Conservation (phyloP, 2,888 invertebrate genomes). For the Sturmia bella region DNA sequence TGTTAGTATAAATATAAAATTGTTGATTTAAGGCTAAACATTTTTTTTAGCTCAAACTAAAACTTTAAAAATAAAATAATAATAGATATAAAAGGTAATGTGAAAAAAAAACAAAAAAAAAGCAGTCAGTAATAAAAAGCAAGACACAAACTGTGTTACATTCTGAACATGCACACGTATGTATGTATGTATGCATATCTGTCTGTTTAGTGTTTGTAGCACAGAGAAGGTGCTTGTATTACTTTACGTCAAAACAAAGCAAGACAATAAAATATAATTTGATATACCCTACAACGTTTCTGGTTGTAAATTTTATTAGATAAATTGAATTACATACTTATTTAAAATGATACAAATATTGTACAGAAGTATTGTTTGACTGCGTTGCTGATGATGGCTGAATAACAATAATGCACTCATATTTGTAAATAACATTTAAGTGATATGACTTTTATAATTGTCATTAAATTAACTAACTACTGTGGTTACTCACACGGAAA, state of each 20-base stretch:
- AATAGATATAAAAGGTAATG: constrained; percentile 47
- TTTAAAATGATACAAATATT: constrained; percentile 4
- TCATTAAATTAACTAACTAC: too few relatives aligned
- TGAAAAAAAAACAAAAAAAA: constrained; percentile 31
- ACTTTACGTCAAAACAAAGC: constrained; percentile 15
- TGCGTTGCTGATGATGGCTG: neutral
- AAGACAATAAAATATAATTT: constrained; percentile 27
- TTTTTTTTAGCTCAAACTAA: constrained; percentile 28
- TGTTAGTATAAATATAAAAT: constrained; percentile 19
- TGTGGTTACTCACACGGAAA: too few relatives aligned
- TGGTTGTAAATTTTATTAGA: neutral
- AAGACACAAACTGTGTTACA: neutral
- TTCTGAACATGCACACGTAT: too few relatives aligned
- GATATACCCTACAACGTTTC: constrained; percentile 12
- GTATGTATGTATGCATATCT: too few relatives aligned
- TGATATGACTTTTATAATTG: too few relatives aligned
- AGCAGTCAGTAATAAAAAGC: constrained; percentile 14
- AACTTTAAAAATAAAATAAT: constrained; percentile 46
- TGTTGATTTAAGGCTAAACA: constrained; percentile 27
- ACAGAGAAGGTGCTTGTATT: constrained; percentile 33
- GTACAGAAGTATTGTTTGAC: neutral
- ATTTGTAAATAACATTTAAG: too few relatives aligned
- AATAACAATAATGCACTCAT: neutral
- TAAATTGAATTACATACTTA: constrained; percentile 15
- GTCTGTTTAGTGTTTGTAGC: too few relatives aligned